Conservation (phyloP, 1,140 invertebrate genomes). For the Homalodisca vitripennis region DNA sequence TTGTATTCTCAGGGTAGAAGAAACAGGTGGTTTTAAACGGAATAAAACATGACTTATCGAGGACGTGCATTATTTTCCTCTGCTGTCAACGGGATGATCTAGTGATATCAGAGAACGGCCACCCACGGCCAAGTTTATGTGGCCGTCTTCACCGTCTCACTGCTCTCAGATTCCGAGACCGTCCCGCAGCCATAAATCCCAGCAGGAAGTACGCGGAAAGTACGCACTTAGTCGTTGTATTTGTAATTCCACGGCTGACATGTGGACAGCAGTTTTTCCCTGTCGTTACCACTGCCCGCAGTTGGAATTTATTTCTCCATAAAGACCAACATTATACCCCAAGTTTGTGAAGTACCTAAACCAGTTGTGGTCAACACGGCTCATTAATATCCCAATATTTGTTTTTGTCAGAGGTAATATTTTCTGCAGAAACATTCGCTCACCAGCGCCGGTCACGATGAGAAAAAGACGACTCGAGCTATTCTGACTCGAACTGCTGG, state of each 20-base stretch:
- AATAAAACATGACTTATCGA: background rate
- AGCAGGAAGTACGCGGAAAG: background rate
- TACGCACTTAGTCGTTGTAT: slow-evolving; percentile 18
- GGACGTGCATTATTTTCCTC: background rate
- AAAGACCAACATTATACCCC: background rate
- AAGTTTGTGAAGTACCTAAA: background rate
- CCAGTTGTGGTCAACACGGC: background rate
- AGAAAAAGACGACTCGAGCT: background rate
- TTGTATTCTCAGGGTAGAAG: background rate
- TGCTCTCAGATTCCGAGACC: slow-evolving; percentile 15
- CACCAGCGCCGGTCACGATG: background rate
- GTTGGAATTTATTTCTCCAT: slow-evolving; percentile 6
- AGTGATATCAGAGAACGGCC: background rate
- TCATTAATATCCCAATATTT: slow-evolving; percentile 25
- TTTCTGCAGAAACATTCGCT: background rate
- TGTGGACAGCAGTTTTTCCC: background rate
- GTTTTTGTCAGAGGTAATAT: slow-evolving; percentile 24
- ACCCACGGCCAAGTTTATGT: slow-evolving; percentile 1
- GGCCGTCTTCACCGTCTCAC: background rate
- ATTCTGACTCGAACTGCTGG: background rate
- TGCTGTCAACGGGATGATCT: slow-evolving; percentile 3
- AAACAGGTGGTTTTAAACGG: slow-evolving; percentile 16
- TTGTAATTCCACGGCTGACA: slow-evolving; percentile 13
- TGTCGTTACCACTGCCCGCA: background rate
- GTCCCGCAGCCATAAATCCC: slow-evolving; percentile 3